These are phyloP conservation scores for Oenanthe melanoleuca DNA, from an alignment of 2,113 vertebrate species.

Conservation along the genomic window DNA sequence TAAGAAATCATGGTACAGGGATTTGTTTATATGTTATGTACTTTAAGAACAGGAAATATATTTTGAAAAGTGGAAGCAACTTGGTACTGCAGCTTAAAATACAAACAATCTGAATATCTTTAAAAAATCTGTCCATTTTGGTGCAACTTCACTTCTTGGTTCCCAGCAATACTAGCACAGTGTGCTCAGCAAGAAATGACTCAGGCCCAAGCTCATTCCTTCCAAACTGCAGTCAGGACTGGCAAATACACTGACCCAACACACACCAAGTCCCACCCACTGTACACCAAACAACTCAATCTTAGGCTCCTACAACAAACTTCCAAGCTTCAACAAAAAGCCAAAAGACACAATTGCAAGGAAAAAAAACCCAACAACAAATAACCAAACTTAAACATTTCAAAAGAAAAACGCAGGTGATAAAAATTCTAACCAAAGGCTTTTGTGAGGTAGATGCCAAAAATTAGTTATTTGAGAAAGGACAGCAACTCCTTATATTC, in stretches of 20 bases:
- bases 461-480: not conserved
- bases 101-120: not conserved
- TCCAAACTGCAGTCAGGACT: not conserved
- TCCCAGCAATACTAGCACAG: not conserved
- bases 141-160: not conserved
- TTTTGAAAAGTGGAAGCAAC: not conserved
- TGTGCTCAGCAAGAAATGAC: not conserved
- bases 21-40: not conserved
- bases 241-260: not conserved
- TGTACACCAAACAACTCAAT: not conserved
- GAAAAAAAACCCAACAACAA: accelerated
- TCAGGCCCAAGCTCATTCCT: not conserved
- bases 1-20: not conserved
- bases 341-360: not conserved
- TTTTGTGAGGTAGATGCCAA: not conserved
- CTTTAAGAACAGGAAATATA: not conserved
- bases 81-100: not conserved
- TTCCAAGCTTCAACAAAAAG: not conserved
- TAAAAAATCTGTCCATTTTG: not conserved
- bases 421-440: not conserved
- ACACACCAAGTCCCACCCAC: accelerated
- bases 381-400: not conserved
- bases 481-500: not conserved
- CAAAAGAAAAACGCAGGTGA: not conserved
- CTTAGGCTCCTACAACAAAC: not conserved